phyloP scores from a whole-genome alignment of 2,797 vertebrate genomes.

The Threskiornis aethiopicus region DNA sequence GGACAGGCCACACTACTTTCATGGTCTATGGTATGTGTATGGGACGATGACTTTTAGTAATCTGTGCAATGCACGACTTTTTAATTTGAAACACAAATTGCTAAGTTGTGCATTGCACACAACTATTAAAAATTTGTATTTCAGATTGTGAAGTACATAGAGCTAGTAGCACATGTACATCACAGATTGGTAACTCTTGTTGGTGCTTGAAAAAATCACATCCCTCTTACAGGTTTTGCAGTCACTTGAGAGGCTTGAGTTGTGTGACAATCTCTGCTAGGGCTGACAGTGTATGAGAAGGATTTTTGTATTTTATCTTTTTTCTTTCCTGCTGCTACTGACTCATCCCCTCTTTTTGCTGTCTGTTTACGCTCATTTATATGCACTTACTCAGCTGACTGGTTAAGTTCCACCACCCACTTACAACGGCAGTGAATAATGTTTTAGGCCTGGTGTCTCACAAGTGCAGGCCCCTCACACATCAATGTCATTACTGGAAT shows the following conservation, averaged over 20 bases:
- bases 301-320: not conserved
- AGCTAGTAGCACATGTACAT: not conserved
- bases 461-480: constrained; percentile 38
- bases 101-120: not conserved
- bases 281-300: not conserved
- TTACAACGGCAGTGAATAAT: constrained; percentile 32
- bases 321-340: not conserved
- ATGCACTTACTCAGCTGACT: constrained; percentile 30
- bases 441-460: not conserved
- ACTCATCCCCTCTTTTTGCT: not conserved
- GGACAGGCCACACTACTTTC: not conserved
- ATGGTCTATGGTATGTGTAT: not conserved
- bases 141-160: not conserved
- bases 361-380: constrained; percentile 4
- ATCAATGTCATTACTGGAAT: constrained; percentile 39
- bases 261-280: not conserved
- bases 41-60: not conserved
- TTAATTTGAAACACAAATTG: not conserved
- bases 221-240: not conserved
- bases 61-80: not conserved
- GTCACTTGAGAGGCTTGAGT: not conserved
- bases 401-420: constrained; percentile 25
- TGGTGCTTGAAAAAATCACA: not conserved
- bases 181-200: not conserved
- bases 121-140: not conserved